Conservation (phyloP, 2,888 invertebrate genomes). For the Falcaria lacertinaria region DNA sequence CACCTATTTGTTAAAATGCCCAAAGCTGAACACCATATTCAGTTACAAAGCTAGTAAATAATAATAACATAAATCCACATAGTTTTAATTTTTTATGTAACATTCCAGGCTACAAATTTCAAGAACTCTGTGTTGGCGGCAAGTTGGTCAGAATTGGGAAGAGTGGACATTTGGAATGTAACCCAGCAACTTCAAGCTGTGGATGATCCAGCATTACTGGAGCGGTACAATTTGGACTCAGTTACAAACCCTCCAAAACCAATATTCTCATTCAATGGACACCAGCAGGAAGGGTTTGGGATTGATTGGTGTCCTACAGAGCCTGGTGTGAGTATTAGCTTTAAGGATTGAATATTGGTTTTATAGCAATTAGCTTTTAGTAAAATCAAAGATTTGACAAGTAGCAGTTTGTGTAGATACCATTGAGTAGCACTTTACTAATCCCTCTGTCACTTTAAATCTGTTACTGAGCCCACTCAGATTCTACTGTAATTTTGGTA, state of each 20-base stretch:
- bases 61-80: too few species aligned
- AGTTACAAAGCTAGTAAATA: too few species aligned
- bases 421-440: too few species aligned
- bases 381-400: too few species aligned
- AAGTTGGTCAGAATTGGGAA: constrained; percentile 96
- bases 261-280: constrained; percentile 93
- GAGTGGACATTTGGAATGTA: constrained; percentile 96
- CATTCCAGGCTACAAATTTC: constrained; percentile 77
- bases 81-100: neutral
- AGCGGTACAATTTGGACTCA: constrained; percentile 82
- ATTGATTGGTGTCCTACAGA: constrained; percentile 94
- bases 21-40: too few species aligned
- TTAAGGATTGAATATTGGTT: too few species aligned
- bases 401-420: too few species aligned
- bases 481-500: too few species aligned
- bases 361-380: too few species aligned
- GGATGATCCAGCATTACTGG: constrained; percentile 83
- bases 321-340: constrained; percentile 81
- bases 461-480: too few species aligned
- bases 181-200: constrained; percentile 89
- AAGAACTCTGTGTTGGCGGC: constrained; percentile 88
- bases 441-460: too few species aligned
- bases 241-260: constrained; percentile 81
- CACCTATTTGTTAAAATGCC: too few species aligned
- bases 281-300: constrained; percentile 96